Evolutionary conservation across 2,888 invertebrate genomes (phyloP).

Genomic region (Epinotia brunnichana): DNA sequence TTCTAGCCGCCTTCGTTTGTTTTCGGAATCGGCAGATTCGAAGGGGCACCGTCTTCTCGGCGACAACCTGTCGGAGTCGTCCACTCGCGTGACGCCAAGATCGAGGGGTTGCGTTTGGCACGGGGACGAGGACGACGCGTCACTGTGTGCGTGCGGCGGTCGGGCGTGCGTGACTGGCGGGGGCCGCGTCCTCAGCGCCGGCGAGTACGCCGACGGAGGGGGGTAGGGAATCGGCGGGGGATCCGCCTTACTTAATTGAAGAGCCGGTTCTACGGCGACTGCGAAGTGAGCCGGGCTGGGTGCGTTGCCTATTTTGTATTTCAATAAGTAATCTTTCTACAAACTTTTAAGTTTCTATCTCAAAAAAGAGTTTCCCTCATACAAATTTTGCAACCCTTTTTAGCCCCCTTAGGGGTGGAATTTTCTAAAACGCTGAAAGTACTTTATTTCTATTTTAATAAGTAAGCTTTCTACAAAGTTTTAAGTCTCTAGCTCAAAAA

Average conservation of each 20-base stretch:
- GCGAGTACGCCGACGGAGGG: conserved; percentile 71
- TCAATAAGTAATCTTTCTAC: too few relatives aligned
- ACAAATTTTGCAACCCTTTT: too few relatives aligned
- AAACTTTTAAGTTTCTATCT: too few relatives aligned
- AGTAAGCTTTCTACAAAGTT: too few relatives aligned
- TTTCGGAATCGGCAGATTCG: conserved; percentile 81
- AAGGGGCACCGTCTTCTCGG: conserved; percentile 87
- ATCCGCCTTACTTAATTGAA: conserved; percentile 85
- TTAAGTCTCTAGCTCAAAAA: too few relatives aligned
- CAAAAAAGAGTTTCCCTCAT: too few relatives aligned
- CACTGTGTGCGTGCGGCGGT: conserved; percentile 67
- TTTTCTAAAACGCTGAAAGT: too few relatives aligned
- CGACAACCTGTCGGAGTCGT: conserved; percentile 83
- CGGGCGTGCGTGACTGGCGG: conserved; percentile 85
- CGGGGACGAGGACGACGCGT: conserved; percentile 68
- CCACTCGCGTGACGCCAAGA: conserved; percentile 86
- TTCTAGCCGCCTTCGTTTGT: conserved; percentile 86
- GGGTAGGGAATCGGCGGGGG: conserved; percentile 76
- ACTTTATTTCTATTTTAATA: too few relatives aligned
- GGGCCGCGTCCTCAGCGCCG: conserved; percentile 68
- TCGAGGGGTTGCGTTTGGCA: conserved; percentile 92
- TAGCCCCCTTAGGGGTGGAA: too few relatives aligned
- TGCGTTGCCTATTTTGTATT: too few relatives aligned
- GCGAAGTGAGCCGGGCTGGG: conserved; percentile 79
- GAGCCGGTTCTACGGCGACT: conserved; percentile 68